Conservation (phyloP, 2,888 invertebrate genomes). For the Ochropleura plecta region DNA sequence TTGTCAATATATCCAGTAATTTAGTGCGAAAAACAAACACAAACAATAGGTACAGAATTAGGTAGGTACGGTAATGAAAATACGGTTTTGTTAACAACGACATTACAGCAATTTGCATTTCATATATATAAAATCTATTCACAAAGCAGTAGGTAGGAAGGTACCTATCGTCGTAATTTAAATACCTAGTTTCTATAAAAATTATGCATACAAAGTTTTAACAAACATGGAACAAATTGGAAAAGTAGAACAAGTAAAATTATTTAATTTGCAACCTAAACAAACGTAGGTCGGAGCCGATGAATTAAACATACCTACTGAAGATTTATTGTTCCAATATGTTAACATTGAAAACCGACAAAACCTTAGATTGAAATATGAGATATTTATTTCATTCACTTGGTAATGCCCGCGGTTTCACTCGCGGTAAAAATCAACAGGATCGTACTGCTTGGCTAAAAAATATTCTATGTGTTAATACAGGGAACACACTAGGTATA, state of each 20-base stretch:
- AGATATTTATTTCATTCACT: conserved; percentile 15
- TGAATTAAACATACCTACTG: conserved; percentile 59
- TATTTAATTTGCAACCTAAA: conserved; percentile 47
- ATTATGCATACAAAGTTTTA: conserved; percentile 18
- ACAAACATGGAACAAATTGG: conserved; percentile 18
- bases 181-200: conserved; percentile 29
- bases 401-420: neutral
- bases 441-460: neutral
- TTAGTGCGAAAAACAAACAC: conserved; percentile 30
- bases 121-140: conserved; percentile 2
- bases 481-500: neutral
- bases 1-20: conserved; percentile 23
- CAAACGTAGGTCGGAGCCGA: conserved; percentile 48
- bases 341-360: conserved; percentile 44
- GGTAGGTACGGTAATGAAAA: conserved; percentile 36
- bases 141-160: conserved; percentile 2
- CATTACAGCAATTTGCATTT: conserved; percentile 8
- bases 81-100: conserved; percentile 25
- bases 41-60: conserved; percentile 36
- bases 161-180: conserved; percentile 7
- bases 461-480: neutral
- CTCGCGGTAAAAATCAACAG: neutral
- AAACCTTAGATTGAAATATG: conserved; percentile 29
- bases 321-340: conserved; percentile 50
- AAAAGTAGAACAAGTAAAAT: conserved; percentile 40